Evolutionary conservation across 2,113 vertebrate genomes (phyloP).

Genomic region (Phalacrocorax carbo): DNA sequence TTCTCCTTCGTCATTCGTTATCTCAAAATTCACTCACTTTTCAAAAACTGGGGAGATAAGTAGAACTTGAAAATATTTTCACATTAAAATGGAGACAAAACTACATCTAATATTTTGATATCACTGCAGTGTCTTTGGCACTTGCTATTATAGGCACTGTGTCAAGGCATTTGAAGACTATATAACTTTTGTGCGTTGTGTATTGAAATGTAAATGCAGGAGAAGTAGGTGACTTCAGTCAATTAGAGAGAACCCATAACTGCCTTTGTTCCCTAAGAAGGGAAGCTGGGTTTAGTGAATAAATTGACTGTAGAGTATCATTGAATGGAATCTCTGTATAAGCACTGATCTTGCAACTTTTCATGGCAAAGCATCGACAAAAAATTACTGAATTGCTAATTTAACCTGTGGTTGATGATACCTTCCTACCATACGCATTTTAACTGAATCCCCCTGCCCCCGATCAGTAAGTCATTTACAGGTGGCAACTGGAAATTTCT

Average conservation of each 20-base stretch:
- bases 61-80: not conserved
- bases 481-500: not conserved
- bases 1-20: not conserved
- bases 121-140: not conserved
- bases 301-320: not conserved
- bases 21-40: not conserved
- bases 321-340: not conserved
- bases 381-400: not conserved
- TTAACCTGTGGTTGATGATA: not conserved
- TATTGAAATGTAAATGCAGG: not conserved
- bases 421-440: not conserved
- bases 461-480: not conserved
- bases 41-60: not conserved
- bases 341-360: not conserved
- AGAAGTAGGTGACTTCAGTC: not conserved
- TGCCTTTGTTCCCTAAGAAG: not conserved
- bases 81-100: not conserved
- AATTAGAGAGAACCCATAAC: not conserved
- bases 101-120: not conserved
- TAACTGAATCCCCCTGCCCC: not conserved
- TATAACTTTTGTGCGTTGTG: not conserved
- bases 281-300: not conserved
- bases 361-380: not conserved
- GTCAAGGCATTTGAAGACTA: not conserved
- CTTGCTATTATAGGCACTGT: not conserved